Evolutionary conservation across 1,140 invertebrate species (phyloP), one percentile per base, ranked within the genome.

Genomic region (Copidosoma floridanum): DNA sequence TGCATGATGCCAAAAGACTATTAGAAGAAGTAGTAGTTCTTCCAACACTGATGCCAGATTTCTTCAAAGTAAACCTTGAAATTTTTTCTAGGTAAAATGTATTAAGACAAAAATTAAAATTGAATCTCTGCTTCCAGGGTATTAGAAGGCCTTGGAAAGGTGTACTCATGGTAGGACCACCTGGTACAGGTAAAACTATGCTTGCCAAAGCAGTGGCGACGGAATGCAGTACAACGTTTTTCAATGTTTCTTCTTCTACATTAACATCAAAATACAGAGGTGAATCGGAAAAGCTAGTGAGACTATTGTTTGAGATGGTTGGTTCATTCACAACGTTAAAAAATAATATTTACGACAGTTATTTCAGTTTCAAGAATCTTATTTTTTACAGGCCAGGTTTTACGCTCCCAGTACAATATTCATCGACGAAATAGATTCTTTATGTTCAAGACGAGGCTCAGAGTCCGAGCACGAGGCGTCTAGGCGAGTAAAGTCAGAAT

Each of bases 391-490:
- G 92, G 97, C 97, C 5, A 83, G 97, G 67, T 99, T 98, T 83
- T 98, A 99, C 85, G 96, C 98, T 51, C 98, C 98, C 14, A 96
- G 94, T 71, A 99, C 97, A 40, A 99, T 99, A 68, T 99, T 99
- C 79, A 97, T 99, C 60, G 98, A 99, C 82, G 98, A 99, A 85
- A 99, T 99, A 59, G 98, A 99, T 83, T 98, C 97, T 5, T 81
- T 99, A 47, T 99, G 97, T 79, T 98, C 95, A 1, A 86, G 93
- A 65, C 84, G 98, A 78, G 97, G 97, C 46, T 94, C 93, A 1
- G 95, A 98, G 74, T 94, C 92, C 18, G 98, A 99, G 78, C 97
- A 99, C 79, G 98, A 99, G 83, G 96, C 97, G 20, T 97, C 94
- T 62, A 82, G 98, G 50, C 84, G 97, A 71, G 95, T 99, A 7